Evolutionary conservation across 2,113 vertebrate genomes (phyloP).

Genomic region (Microcebus ravelobensis): DNA sequence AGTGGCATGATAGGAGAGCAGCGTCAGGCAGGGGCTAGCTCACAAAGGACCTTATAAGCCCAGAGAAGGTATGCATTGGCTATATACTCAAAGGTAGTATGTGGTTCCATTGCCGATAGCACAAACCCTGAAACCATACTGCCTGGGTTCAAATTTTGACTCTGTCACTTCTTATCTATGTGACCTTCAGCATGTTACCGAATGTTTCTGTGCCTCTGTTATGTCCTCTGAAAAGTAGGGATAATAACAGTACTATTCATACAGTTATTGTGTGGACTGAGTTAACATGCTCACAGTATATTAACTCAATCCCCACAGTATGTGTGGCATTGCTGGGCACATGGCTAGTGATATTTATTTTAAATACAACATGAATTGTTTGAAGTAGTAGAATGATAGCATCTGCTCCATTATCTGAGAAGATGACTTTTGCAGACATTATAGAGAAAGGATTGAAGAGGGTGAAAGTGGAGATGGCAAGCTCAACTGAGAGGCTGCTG

Average conservation of each 20-base stretch:
- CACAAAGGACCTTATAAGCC: background rate
- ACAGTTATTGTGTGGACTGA: slow-evolving; percentile 2
- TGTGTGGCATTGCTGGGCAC: background rate
- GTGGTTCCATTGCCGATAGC: background rate
- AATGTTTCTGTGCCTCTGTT: background rate
- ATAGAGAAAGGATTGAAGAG: background rate
- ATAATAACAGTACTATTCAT: background rate
- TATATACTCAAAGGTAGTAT: background rate
- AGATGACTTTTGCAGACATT: background rate
- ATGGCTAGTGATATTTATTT: background rate
- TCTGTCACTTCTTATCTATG: background rate
- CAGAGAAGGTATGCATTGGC: background rate
- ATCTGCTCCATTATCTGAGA: background rate
- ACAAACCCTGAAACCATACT: slow-evolving; percentile 28
- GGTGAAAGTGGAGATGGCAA: background rate
- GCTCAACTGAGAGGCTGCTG: background rate
- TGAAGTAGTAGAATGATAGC: background rate
- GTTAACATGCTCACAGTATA: background rate
- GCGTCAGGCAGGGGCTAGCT: slow-evolving; percentile 2
- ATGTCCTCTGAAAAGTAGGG: background rate
- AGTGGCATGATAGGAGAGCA: background rate
- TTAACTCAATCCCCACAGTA: background rate
- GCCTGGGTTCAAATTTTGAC: slow-evolving; percentile 24
- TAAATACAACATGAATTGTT: slow-evolving; percentile 4
- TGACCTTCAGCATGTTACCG: slow-evolving; percentile 5